Conservation (phyloP, 2,888 invertebrate genomes). For the Habroteleia sp. region DNA sequence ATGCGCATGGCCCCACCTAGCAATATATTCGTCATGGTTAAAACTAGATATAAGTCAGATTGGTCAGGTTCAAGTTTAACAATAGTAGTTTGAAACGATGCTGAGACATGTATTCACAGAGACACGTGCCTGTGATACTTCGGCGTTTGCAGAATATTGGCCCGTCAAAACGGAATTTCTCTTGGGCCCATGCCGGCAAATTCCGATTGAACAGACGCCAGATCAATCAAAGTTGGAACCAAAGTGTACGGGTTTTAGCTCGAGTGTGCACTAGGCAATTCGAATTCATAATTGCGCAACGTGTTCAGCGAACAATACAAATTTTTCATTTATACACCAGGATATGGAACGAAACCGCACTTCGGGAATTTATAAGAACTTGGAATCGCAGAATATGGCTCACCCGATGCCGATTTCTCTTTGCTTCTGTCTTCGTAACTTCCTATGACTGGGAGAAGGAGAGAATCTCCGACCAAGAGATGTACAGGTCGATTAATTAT, state of each 20-base stretch:
- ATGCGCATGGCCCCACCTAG: too few species aligned
- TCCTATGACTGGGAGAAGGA: conserved; percentile 85
- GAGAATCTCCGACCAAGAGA: conserved; percentile 83
- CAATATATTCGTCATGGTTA: too few species aligned
- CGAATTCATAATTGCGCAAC: conserved; percentile 82
- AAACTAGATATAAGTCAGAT: too few species aligned
- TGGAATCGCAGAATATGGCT: conserved; percentile 81
- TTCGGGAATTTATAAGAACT: conserved; percentile 82
- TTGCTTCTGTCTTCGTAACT: conserved; percentile 83
- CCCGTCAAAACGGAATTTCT: conserved; percentile 22
- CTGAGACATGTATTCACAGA: conserved; percentile 57
- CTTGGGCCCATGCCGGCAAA: conserved; percentile 48
- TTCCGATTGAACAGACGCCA: conserved; percentile 66
- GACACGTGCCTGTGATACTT: conserved; percentile 64
- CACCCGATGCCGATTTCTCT: conserved; percentile 82
- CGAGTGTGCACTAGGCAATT: conserved; percentile 74
- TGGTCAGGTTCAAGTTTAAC: conserved; percentile 22
- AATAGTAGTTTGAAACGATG: conserved; percentile 33
- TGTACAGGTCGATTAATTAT: conserved; percentile 79
- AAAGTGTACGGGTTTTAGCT: conserved; percentile 69
- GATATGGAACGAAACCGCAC: conserved; percentile 84
- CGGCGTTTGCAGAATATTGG: conserved; percentile 59
- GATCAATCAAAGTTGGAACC: conserved; percentile 66
- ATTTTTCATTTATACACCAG: conserved; percentile 84
- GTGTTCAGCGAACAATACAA: conserved; percentile 85